These are phyloP conservation scores for Clarias macrocephalus DNA, from an alignment of 2,113 vertebrate species.

Conservation along the genomic window DNA sequence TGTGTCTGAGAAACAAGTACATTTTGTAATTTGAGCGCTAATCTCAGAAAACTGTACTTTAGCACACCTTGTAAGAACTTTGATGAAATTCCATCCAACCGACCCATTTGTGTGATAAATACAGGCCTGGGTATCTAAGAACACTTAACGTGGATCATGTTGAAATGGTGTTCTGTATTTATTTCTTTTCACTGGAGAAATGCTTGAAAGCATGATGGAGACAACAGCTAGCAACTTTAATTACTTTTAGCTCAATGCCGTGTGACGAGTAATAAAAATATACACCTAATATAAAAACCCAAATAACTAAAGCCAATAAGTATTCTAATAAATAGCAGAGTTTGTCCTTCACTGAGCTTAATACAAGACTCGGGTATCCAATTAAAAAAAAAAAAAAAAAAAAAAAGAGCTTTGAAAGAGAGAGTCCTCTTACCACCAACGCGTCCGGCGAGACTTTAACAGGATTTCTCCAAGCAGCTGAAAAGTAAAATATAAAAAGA, in stretches of 20 bases:
- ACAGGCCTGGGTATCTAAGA: too few relatives aligned
- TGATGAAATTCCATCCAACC: too few relatives aligned
- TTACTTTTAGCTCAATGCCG: not conserved
- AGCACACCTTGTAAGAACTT: too few relatives aligned
- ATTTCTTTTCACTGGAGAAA: not conserved
- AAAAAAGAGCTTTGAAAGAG: not conserved
- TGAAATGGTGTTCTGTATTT: not conserved
- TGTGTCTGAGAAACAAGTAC: too few relatives aligned
- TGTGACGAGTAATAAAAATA: not conserved
- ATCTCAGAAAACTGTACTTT: too few relatives aligned
- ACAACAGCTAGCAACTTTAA: not conserved
- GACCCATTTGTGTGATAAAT: too few relatives aligned
- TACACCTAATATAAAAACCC: not conserved
- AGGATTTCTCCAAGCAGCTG: conserved; percentile 89
- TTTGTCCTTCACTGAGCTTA: not conserved
- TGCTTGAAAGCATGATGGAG: not conserved
- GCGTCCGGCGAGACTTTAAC: conserved; percentile 89
- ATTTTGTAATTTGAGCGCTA: too few relatives aligned
- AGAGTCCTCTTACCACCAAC: conserved; percentile 80
- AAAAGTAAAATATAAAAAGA: conserved; percentile 30
- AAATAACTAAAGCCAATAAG: not conserved
- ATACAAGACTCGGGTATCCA: not conserved
- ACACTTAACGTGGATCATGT: too few relatives aligned
- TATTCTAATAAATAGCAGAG: not conserved
- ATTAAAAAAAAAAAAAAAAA: too few relatives aligned